Evolutionary conservation across 2,888 invertebrate genomes (phyloP), one percentile per base, ranked within the genome.

Genomic region (Conistra vaccinii): DNA sequence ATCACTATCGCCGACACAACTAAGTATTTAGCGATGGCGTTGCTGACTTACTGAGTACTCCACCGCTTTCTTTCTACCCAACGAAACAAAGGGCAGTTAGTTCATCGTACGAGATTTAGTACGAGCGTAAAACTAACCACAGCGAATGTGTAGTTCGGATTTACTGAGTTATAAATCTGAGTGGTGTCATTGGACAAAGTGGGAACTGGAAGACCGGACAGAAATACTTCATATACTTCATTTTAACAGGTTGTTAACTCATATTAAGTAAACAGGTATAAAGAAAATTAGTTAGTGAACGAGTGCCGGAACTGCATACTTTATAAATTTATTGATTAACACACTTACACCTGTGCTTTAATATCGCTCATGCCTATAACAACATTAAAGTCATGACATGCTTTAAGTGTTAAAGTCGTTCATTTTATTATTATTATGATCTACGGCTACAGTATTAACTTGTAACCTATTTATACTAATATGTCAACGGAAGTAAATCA

Each of bases 31-130:
- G 80, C 78, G 75, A 73, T 67, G 66, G 61, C 67, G 26, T 61
- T 72, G 66, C 79, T 83, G 61, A 48, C 69, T 83, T 79, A 72
- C 80, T 51, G 55, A 79, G 58, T 63, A 73, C 76, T 76, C 45
- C 39, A 80, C 61, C 70, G 76, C 80, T 85, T 88, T 88, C 87
- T 90, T 91, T 90, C 82, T 76, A 61, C 61, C 68, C 72, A 82
- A 73, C 71, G 84, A 89, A 89, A 89, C 89, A 89, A 90, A 89
- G 88, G 87, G 83, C 85, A 85, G 87, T 89, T 86, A 85, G 87
- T 89, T 86, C 87, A 86, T 89, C 81, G 88, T 69, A 80, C 78
- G 79, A 90, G 89, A 91, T 91, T 90, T 91, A 91, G 87, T 87
- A 83, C 80, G 83, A 84, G 82, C 84, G 87, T 85, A 85, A 88